Percentiles rank a stretch among this genome's conserved stretches.
These are phyloP conservation scores for Alauda arvensis DNA, from an alignment of 2,797 vertebrate genomes.

Conservation along the genomic window DNA sequence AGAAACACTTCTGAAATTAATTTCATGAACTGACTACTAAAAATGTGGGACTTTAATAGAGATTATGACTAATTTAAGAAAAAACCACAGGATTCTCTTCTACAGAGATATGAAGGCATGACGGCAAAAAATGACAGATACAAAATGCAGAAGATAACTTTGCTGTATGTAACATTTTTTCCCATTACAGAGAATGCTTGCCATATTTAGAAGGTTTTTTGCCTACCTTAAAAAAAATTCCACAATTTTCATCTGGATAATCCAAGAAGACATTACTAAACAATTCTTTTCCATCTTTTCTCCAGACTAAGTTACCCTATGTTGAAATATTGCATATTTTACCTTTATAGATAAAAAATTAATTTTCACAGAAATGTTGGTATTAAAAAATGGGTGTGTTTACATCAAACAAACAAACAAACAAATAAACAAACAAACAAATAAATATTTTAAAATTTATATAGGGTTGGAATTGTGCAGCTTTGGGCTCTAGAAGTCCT, in stretches of 20 bases:
- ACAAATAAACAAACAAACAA: background rate
- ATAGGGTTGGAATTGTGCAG: background rate
- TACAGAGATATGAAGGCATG: background rate
- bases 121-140: background rate
- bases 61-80: background rate
- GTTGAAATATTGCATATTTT: background rate
- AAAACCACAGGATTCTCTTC: background rate
- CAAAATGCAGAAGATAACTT: background rate
- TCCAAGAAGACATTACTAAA: background rate
- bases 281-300: background rate
- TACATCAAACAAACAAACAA: background rate
- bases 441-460: background rate
- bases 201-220: background rate
- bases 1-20: background rate
- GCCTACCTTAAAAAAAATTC: background rate
- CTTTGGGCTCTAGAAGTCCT: background rate
- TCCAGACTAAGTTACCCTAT: background rate
- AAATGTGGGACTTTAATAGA: background rate
- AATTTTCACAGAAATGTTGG: background rate
- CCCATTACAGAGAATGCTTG: background rate
- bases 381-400: background rate
- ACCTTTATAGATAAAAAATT: background rate
- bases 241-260: background rate
- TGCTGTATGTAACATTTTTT: background rate
- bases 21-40: background rate